A percentile compares a stretch with the other conserved stretches of the same genome.
Evolutionary conservation across 2,797 vertebrate species (phyloP).

Genomic region (Pelobates cultripes): DNA sequence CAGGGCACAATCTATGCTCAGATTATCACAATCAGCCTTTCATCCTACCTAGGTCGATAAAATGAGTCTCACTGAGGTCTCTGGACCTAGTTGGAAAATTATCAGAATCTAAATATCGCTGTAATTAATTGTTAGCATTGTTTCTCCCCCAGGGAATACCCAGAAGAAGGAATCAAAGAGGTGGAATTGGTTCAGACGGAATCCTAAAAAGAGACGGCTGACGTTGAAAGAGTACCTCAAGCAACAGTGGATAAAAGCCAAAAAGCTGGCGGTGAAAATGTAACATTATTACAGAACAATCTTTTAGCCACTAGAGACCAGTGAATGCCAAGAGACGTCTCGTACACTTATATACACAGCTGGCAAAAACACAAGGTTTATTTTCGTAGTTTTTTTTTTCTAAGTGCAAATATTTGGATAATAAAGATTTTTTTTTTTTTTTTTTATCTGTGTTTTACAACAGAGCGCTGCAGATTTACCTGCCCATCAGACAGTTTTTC

Average conservation of each 20-base stretch:
- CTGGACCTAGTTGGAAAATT: no score
- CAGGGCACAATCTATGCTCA: no score
- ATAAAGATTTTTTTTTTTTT: no score
- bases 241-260: constrained; percentile 71
- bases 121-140: not conserved
- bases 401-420: not conserved
- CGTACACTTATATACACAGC: no score
- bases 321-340: no score
- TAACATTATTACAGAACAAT: constrained; percentile 49
- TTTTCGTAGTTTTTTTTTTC: not conserved
- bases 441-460: not conserved
- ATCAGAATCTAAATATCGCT: no score
- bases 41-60: no score
- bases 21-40: no score
- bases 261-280: constrained; percentile 75
- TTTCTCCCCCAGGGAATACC: constrained; percentile 62
- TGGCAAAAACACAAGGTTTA: no score
- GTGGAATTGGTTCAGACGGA: constrained; percentile 60
- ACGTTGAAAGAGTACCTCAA: constrained; percentile 69
- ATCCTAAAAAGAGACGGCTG: constrained; percentile 70
- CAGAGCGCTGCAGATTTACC: constrained; percentile 76
- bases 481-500: constrained; percentile 80
- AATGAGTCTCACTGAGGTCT: no score
- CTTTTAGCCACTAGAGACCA: not conserved
- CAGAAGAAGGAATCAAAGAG: constrained; percentile 70